A percentile compares a stretch with the other conserved stretches of the same genome.
phyloP scores from a whole-genome alignment of 2,888 invertebrate species.

The Proisotoma minuta region DNA sequence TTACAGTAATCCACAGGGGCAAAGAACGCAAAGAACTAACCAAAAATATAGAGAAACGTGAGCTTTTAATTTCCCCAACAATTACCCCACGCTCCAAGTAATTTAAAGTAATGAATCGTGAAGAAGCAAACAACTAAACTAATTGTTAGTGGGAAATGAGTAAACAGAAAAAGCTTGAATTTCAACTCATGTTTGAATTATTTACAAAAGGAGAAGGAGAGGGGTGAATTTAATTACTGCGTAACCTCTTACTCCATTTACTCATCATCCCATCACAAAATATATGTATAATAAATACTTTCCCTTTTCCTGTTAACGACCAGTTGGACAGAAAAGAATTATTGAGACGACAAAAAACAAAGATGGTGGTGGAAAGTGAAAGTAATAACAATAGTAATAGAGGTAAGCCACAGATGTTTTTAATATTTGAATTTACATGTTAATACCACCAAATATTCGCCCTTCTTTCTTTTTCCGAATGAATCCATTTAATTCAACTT shows the following conservation, averaged over 20 bases:
- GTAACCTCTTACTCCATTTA: no score
- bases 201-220: no score
- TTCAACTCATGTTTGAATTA: slow-evolving; percentile 6
- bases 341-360: no score
- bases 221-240: no score
- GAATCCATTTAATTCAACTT: slow-evolving; percentile 1
- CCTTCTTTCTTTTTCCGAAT: slow-evolving; percentile 12
- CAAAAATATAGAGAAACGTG: not conserved
- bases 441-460: slow-evolving; percentile 26
- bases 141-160: slow-evolving; percentile 5
- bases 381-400: slow-evolving; percentile 16
- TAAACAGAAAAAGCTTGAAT: slow-evolving; percentile 3
- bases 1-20: slow-evolving; percentile 3
- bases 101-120: slow-evolving; percentile 19
- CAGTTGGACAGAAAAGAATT: no score
- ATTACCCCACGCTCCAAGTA: not conserved
- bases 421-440: slow-evolving; percentile 39
- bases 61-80: not conserved
- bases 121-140: slow-evolving; percentile 8
- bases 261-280: no score
- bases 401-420: slow-evolving; percentile 30
- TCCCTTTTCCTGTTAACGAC: no score
- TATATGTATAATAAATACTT: no score
- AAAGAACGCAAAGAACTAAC: not conserved
- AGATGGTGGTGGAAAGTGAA: no score